Evolutionary conservation across 2,113 vertebrate species (phyloP).

Genomic region (Rhizomys pruinosus): DNA sequence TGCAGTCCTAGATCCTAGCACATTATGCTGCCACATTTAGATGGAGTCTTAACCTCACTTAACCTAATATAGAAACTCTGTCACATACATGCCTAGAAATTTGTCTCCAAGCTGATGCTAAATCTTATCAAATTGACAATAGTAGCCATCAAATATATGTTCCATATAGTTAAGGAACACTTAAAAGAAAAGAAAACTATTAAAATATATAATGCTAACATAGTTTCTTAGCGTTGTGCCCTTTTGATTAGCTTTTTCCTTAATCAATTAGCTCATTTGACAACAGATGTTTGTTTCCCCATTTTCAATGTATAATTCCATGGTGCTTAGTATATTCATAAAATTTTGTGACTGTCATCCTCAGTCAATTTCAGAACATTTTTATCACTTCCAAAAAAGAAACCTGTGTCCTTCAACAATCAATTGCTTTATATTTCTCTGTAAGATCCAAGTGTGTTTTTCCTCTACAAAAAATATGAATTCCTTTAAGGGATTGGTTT

Average conservation of each 20-base stretch:
- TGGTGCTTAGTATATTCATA: neutral
- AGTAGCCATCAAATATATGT: neutral
- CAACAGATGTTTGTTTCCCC: neutral
- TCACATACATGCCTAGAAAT: neutral
- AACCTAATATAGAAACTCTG: neutral
- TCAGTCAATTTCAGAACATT: neutral
- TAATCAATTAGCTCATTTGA: neutral
- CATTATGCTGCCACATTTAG: neutral
- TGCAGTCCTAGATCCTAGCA: neutral
- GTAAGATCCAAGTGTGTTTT: neutral
- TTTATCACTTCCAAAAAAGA: neutral
- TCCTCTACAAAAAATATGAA: neutral
- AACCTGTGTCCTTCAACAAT: neutral
- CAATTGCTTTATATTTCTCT: neutral
- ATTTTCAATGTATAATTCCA: neutral
- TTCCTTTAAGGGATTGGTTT: conserved; percentile 7
- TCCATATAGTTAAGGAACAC: neutral
- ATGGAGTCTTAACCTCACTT: too few species aligned
- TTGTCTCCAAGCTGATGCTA: neutral
- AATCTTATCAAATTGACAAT: too few species aligned
- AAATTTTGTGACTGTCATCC: neutral
- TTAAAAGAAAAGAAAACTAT: neutral
- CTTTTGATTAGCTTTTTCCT: neutral
- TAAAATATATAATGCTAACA: neutral
- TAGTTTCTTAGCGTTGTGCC: neutral